Conservation (phyloP, 2,113 vertebrate species). For the Ovis aries region ARS-UI_Ramb_v3.0 NC_056054.1:130143001-130143500, state of each 20-base stretch:
- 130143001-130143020: background rate
- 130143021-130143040: background rate
- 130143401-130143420: background rate
- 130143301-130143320: background rate
- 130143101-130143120: background rate
- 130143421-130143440: background rate
- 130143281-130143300: fast-evolving
- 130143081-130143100: background rate
- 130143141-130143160: background rate
- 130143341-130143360: background rate
- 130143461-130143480: background rate
- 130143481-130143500: background rate
- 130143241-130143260: background rate
- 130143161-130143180: background rate
- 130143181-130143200: background rate
- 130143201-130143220: background rate
- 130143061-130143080: background rate
- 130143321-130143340: background rate
- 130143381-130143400: background rate
- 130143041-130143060: background rate
- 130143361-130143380: background rate
- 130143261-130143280: background rate
- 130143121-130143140: background rate
- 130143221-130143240: background rate
- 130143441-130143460: background rate